Base-by-base conservation (phyloP, 2,888 invertebrate species). In the Noctua fimbriata region DNA sequence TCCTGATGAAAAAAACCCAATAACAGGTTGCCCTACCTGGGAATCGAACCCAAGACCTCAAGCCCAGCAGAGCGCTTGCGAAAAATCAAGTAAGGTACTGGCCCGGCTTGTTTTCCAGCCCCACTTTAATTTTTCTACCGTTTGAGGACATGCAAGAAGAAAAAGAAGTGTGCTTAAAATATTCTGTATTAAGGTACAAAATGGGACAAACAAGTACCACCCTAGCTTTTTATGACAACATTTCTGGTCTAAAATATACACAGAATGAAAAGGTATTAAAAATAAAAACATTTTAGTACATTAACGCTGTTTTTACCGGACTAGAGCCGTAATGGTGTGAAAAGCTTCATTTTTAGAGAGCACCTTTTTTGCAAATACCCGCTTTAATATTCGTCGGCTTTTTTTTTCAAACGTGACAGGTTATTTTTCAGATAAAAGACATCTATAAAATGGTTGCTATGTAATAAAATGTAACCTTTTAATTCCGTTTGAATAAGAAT, bases 321-420 rank as follows among this genome's bases (percentile, higher is more conserved):
- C 55, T 55, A 49, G 21, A 83, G 58, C 36, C 14, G 70, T 80
- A 79, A 70, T 55, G 69, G 24, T 41, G 55, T 58, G 63, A 63
- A 79, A 84, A 49, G 63, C 47, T 67, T 70, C 73, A 83, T 79
- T 76, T 84, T 73, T 80, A 71, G 63, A 75, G 24, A 21, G 24
- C 49, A 76, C 63, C 66, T 63, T 73, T 76, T 75, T 63, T 14
- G 18, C 36, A 4, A 74, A 58, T 69, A 24, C 55, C 47, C 7
- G 55, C 32, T 72, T 72, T 72, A 72, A 75, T 78, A 78, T 73
- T 73, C 9, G 2, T 49, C 44, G 9, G 7, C 10, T 36, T n/a
- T 75, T 47, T 69, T 76, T 63, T 83, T 60, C 1, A 32, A 69
- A 75, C 5, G n/a, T 16, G 69, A 60, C 58, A 60, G n/a, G 36